Base-by-base conservation (phyloP, 2,113 vertebrate genomes). In the Alectura lathami region DNA sequence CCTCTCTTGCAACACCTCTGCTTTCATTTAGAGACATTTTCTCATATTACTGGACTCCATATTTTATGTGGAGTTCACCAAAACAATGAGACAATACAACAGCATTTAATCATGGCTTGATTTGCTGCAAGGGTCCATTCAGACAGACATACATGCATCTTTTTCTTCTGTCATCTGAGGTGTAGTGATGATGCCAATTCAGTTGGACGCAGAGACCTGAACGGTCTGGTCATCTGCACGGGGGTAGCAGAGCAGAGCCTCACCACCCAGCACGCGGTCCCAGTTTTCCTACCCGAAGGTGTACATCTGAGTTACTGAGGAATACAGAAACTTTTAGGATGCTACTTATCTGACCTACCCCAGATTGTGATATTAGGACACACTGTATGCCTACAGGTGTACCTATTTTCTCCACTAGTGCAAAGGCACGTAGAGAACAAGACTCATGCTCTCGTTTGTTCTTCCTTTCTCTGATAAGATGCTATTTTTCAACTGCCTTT, bases 221-320 rank as follows among this genome's bases (percentile, higher is more conserved):
- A 26, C 0, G 2, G 32, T 45, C 53, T 76, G 30, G 40, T 79
- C 5, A 0, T 4, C 16, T 1, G 4, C 2, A 13, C 0, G 0
- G 17, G 40, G 17, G 13, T 57, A 7, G 9, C 38, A 13, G n/a
- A 59, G 68, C 11, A 83, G 51, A 83, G 30, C 30, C 47, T 54
- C 62, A 53, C 16, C 34, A 54, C 17, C 13, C 42, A 64, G 47
- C 14, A 5, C 0, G 0, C 7, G 29, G 14, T n/a, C 15, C 1
- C n/a, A 47, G 16, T 26, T 54, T 79, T 89, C 64, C 51, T 38
- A 29, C 13, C 18, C 36, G 17, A 62, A 83, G 72, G 48, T 51
- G 43, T 13, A 67, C 32, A 24, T 38, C 47, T 76, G 34, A 51
- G 40, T 21, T 45, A 36, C 18, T 27, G 34, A 47, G 17, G 11